These are phyloP conservation scores for Alosa sapidissima DNA, from an alignment of 2,797 vertebrate genomes.

Conservation along the genomic window DNA sequence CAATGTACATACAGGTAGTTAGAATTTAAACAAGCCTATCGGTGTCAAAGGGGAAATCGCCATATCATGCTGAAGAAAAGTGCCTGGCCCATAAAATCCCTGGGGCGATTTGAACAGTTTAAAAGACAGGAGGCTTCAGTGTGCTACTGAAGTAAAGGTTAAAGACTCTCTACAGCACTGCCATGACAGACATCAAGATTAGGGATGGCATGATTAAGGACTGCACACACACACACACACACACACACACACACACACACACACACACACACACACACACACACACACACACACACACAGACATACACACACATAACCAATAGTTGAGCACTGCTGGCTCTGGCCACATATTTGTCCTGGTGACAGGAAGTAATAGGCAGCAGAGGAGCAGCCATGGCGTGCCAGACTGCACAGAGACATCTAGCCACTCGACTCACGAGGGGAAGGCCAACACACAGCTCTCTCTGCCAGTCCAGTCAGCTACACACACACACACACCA, in stretches of 20 bases:
- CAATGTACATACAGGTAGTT: no score
- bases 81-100: background rate
- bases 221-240: background rate
- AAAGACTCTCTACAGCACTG: background rate
- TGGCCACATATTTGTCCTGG: background rate
- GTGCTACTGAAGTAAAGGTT: background rate
- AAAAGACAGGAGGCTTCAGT: background rate
- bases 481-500: conserved; percentile 9
- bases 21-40: no score
- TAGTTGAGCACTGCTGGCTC: conserved; percentile 1
- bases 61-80: no score
- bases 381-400: background rate
- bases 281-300: background rate
- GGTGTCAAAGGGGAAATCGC: no score
- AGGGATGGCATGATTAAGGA: background rate
- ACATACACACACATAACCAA: background rate
- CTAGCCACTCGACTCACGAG: background rate
- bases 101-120: no score
- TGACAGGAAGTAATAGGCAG: conserved; percentile 12
- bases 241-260: background rate
- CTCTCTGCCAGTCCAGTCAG: conserved; percentile 35
- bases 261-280: background rate
- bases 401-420: conserved; percentile 1
- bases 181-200: background rate
- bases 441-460: conserved; percentile 34